Conservation (phyloP, 2,888 invertebrate species). For the Bembecia ichneumoniformis region DNA sequence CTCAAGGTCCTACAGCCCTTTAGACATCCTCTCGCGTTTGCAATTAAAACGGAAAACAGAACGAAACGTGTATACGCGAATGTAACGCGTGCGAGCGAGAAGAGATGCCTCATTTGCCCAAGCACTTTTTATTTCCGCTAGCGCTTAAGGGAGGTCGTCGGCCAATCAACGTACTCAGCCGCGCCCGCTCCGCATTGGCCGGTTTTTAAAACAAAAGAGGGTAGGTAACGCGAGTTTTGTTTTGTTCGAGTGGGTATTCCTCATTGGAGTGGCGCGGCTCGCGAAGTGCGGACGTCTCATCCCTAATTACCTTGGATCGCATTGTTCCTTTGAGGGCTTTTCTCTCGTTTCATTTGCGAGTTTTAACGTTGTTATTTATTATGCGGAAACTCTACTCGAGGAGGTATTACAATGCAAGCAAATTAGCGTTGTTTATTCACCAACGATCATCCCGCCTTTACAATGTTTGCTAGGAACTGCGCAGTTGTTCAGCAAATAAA, state of each 20-base stretch:
- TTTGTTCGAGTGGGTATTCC: constrained; percentile 61
- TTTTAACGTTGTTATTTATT: constrained; percentile 66
- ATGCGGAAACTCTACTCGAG: constrained; percentile 34
- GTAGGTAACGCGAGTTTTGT: constrained; percentile 70
- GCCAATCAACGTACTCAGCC: constrained; percentile 68
- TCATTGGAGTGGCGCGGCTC: constrained; percentile 54
- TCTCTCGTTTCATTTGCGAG: constrained; percentile 40
- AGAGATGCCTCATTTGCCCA: constrained; percentile 59
- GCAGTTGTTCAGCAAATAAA: constrained; percentile 14
- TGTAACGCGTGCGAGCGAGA: constrained; percentile 41
- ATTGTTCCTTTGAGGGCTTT: constrained; percentile 49
- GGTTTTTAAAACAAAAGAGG: constrained; percentile 66
- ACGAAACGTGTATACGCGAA: constrained; percentile 35
- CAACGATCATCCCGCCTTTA: constrained; percentile 36
- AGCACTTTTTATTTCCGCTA: constrained; percentile 69
- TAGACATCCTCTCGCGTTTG: constrained; percentile 65
- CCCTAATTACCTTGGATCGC: constrained; percentile 52
- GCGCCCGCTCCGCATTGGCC: constrained; percentile 65
- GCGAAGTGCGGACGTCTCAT: constrained; percentile 53
- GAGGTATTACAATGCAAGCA: constrained; percentile 51
- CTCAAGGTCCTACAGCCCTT: constrained; percentile 68
- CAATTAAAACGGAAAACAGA: constrained; percentile 70
- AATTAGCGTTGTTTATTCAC: constrained; percentile 57
- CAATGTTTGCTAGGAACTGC: constrained; percentile 34
- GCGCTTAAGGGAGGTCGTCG: constrained; percentile 63